A percentile compares a stretch with the other conserved stretches of the same genome.
These are phyloP conservation scores for Flexamia atlantica DNA, from an alignment of 2,888 invertebrate species.

Conservation along the genomic window DNA sequence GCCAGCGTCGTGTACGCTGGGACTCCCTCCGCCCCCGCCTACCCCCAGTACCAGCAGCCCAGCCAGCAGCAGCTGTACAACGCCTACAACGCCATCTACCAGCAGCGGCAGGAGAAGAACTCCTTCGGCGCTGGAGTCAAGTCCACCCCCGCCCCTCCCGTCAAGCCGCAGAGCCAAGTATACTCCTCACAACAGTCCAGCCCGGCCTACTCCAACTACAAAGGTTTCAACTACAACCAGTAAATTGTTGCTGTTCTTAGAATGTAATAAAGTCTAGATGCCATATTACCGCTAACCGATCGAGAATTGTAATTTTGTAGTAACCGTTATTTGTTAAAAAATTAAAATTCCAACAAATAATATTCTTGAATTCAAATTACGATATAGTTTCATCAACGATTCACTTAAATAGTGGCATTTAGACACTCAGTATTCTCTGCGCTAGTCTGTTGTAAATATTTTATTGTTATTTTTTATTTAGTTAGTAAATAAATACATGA, in stretches of 20 bases:
- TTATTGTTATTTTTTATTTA: slow-evolving; percentile 59
- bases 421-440: slow-evolving; percentile 19
- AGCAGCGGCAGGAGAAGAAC: slow-evolving; percentile 72
- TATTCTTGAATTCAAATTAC: neutral
- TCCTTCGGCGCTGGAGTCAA: slow-evolving; percentile 72
- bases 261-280: slow-evolving; percentile 25
- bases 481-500: slow-evolving; percentile 59
- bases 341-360: neutral
- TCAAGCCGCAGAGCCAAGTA: slow-evolving; percentile 63
- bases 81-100: slow-evolving; percentile 71
- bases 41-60: slow-evolving; percentile 18
- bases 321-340: neutral
- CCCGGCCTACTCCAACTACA: slow-evolving; percentile 28
- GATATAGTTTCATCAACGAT: neutral
- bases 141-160: slow-evolving; percentile 72
- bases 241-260: neutral
- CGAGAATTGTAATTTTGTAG: neutral
- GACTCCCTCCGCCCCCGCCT: neutral
- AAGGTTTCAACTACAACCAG: slow-evolving; percentile 49
- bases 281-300: neutral
- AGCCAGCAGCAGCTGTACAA: slow-evolving; percentile 56
- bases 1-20: slow-evolving; percentile 22
- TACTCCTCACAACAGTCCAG: slow-evolving; percentile 6
- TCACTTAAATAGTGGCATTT: slow-evolving; percentile 1
- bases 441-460: slow-evolving; percentile 61